phyloP scores from a whole-genome alignment of 2,113 vertebrate genomes.

The Labrus mixtus region DNA sequence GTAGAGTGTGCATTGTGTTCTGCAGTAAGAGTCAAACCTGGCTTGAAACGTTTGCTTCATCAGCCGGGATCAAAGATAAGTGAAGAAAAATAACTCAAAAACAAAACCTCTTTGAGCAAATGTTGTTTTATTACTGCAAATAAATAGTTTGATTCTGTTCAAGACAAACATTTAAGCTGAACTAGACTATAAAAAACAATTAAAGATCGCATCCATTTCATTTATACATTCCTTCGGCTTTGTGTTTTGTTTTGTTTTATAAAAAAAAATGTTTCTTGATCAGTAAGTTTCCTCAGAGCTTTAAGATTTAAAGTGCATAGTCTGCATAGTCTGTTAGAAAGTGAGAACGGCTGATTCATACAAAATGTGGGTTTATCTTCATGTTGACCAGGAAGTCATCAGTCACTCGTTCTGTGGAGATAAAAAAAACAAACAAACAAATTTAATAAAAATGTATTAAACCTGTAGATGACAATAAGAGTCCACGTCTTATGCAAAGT shows the following conservation, averaged over 20 bases:
- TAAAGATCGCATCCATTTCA: background rate
- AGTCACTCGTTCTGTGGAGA: conserved; percentile 49
- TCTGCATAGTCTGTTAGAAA: conserved; percentile 28
- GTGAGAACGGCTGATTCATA: background rate
- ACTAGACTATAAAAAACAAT: conserved; percentile 16
- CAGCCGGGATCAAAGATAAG: background rate
- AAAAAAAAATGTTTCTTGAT: background rate
- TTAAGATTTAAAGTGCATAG: conserved; percentile 49
- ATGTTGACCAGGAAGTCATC: background rate
- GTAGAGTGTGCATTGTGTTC: too few relatives aligned
- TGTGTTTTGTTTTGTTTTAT: background rate
- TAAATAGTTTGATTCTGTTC: conserved; percentile 24
- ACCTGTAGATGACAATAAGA: too few relatives aligned
- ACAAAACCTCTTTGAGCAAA: conserved; percentile 3
- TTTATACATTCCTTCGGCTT: background rate
- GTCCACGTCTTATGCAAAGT: background rate
- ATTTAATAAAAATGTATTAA: background rate
- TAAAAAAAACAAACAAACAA: background rate
- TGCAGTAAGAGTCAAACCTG: too few relatives aligned
- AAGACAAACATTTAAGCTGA: conserved; percentile 23
- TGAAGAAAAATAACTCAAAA: background rate
- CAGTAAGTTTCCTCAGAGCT: background rate
- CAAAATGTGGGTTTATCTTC: conserved; percentile 6
- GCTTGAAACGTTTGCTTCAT: background rate
- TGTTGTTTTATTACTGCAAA: conserved; percentile 33